phyloP scores from a whole-genome alignment of 2,888 invertebrate genomes.

The Coelogynopora nodosa region DNA sequence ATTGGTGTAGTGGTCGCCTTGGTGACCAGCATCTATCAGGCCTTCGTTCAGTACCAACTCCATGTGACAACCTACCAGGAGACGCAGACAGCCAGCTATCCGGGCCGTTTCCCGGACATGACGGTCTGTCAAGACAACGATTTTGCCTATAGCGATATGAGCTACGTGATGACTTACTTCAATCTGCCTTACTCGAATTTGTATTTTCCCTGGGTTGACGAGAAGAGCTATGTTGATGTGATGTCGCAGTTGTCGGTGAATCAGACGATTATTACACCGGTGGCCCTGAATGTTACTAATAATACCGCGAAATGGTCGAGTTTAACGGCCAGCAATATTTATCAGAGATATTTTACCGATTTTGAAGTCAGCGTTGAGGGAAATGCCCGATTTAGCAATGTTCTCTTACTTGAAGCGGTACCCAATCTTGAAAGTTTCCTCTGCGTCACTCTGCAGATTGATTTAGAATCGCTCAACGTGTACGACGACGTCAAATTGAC shows the following conservation, averaged over 20 bases:
- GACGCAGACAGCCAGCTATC: background rate
- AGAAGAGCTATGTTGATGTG: background rate
- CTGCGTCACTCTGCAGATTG: background rate
- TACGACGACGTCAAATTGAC: background rate
- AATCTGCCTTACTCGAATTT: background rate
- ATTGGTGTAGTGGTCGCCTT: background rate
- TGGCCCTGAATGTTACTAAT: too few species aligned
- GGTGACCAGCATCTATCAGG: background rate
- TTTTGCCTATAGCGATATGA: background rate
- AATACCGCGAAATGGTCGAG: background rate
- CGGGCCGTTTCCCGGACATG: background rate
- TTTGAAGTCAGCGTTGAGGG: background rate
- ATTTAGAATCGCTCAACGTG: background rate
- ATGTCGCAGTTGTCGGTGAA: too few species aligned
- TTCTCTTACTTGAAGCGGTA: background rate
- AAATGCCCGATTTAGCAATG: background rate
- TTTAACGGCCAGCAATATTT: background rate
- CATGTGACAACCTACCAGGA: background rate
- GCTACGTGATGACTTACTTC: background rate
- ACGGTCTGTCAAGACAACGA: background rate
- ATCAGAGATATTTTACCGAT: background rate
- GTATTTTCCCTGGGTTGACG: background rate
- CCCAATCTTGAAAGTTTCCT: background rate
- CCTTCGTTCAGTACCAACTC: background rate
- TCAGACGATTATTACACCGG: too few species aligned